Evolutionary conservation across 2,113 vertebrate species (phyloP).

Genomic region (Seriola rivoliana): DNA sequence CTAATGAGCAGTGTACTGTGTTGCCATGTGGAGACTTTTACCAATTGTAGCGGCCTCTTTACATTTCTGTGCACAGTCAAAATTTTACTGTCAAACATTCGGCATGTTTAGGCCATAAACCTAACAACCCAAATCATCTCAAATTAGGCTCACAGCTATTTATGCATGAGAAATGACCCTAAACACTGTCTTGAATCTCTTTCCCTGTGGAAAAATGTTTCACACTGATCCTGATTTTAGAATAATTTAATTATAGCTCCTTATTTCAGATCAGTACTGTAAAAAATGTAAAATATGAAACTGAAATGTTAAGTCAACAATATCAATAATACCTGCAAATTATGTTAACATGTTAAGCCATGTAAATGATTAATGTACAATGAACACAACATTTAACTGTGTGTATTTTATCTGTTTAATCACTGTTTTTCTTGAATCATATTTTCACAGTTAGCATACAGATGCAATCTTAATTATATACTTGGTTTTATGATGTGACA

Average conservation of each 20-base stretch:
- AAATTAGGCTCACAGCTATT: constrained; percentile 63
- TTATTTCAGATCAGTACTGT: neutral
- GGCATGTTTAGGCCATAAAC: constrained; percentile 52
- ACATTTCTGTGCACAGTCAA: constrained; percentile 37
- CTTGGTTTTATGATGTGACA: constrained; percentile 12
- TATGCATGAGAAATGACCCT: constrained; percentile 47
- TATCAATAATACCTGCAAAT: neutral
- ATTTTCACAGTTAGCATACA: constrained; percentile 2
- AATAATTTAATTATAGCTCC: constrained; percentile 22
- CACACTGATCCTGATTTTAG: constrained; percentile 39
- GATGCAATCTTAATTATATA: constrained; percentile 24
- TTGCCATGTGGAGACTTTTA: constrained; percentile 29
- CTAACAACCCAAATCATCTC: constrained; percentile 63
- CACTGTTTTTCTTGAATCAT: constrained; percentile 24
- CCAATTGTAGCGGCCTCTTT: constrained; percentile 9
- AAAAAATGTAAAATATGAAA: neutral
- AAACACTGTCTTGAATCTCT: constrained; percentile 43
- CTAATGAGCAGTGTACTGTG: neutral
- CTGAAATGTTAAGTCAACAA: neutral
- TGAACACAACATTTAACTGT: constrained; percentile 9
- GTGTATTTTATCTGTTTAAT: constrained; percentile 10
- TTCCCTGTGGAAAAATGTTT: constrained; percentile 29
- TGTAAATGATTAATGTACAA: neutral
- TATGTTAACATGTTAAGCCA: neutral
- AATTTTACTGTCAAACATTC: constrained; percentile 40